A percentile compares a stretch with the other conserved stretches of the same genome.
These are phyloP conservation scores for Tympanuchus pallidicinctus DNA, from an alignment of 2,113 vertebrate species.

Conservation along the genomic window DNA sequence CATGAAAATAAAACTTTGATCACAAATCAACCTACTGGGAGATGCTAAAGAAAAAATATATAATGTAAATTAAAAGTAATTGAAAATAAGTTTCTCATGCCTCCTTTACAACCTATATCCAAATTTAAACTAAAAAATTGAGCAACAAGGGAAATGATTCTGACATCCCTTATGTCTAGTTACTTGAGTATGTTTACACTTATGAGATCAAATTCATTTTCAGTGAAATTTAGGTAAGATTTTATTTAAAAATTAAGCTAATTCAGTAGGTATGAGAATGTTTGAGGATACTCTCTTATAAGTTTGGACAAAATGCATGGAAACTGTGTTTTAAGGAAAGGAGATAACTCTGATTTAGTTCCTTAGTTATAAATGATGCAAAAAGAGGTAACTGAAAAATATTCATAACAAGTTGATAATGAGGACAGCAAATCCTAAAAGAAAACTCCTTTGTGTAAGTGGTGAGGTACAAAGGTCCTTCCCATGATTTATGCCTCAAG, in stretches of 20 bases:
- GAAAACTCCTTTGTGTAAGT: background rate
- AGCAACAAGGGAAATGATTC: background rate
- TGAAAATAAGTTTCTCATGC: background rate
- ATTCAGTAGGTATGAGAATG: background rate
- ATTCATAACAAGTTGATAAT: rapidly evolving
- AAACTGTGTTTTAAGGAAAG: background rate
- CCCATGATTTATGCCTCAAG: background rate
- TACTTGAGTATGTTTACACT: background rate
- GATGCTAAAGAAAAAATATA: background rate
- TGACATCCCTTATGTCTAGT: background rate
- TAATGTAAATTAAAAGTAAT: background rate
- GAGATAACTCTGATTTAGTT: background rate
- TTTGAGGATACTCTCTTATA: background rate
- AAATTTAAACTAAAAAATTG: background rate
- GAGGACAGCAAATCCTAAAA: background rate
- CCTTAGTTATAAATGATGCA: background rate
- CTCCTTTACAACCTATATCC: background rate
- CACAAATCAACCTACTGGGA: background rate
- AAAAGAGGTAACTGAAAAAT: background rate
- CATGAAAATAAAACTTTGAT: background rate
- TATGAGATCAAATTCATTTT: background rate
- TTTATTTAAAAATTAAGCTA: background rate
- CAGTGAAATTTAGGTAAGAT: background rate
- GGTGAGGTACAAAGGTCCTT: background rate
- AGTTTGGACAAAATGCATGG: background rate